Evolutionary conservation across 1,140 invertebrate species (phyloP).

Genomic region (Gryllus bimaculatus): DNA sequence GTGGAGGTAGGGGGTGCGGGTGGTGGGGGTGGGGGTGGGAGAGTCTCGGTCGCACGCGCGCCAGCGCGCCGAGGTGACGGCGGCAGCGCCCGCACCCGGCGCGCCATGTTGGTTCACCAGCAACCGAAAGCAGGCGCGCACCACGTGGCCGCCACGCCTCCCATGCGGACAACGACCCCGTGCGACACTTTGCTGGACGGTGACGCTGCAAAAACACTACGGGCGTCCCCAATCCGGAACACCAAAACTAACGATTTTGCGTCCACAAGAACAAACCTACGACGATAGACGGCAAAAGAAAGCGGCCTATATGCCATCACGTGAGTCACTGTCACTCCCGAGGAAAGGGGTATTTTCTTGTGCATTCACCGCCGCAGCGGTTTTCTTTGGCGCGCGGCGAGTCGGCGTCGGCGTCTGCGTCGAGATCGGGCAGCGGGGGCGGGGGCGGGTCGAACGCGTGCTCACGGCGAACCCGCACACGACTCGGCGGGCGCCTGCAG

Average conservation of each 20-base stretch:
- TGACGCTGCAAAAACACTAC: not conserved
- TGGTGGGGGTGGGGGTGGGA: too few species aligned
- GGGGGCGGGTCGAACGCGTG: not conserved
- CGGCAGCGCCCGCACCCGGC: too few species aligned
- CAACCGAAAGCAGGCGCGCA: not conserved
- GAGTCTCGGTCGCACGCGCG: too few species aligned
- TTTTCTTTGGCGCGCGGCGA: not conserved
- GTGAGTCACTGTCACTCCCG: not conserved
- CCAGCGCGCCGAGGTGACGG: too few species aligned
- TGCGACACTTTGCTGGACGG: not conserved
- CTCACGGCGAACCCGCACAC: not conserved
- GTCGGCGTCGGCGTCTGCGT: too few species aligned
- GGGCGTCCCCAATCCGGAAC: not conserved
- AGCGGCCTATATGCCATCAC: too few species aligned
- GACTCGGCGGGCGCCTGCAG: too few species aligned
- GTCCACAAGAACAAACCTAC: not conserved
- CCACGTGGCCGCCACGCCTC: too few species aligned
- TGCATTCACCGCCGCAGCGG: not conserved
- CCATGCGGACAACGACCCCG: not conserved
- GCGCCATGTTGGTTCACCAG: not conserved
- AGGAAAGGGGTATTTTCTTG: not conserved
- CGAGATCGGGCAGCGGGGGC: not conserved
- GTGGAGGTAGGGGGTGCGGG: too few species aligned
- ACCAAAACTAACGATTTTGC: not conserved
- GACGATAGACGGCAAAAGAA: not conserved